Percentiles rank a stretch among this genome's conserved stretches.
Conservation (phyloP, 2,113 vertebrate species). For the Cynocephalus volans region DNA sequence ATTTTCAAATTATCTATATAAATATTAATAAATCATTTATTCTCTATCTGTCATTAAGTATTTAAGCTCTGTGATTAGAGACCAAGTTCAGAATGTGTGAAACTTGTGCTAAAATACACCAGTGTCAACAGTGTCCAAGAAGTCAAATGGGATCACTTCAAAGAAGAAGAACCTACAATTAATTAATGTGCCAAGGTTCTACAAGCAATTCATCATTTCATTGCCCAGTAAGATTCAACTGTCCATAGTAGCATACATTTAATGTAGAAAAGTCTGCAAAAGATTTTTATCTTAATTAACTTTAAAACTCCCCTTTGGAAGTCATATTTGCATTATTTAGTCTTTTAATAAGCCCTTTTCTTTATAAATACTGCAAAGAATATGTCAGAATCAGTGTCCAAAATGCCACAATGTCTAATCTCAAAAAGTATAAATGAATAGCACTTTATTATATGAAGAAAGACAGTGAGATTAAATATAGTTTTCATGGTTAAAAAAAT, state of each 20-base stretch:
- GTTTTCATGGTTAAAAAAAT: background rate
- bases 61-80: background rate
- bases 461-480: background rate
- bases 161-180: background rate
- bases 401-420: background rate
- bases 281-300: slow-evolving; percentile 14
- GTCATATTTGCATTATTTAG: background rate
- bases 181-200: slow-evolving; percentile 9
- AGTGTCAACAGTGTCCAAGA: background rate
- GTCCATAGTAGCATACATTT: background rate
- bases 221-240: background rate
- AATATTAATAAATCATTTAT: background rate
- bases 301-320: slow-evolving; percentile 28
- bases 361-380: slow-evolving; percentile 31
- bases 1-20: background rate
- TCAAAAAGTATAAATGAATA: slow-evolving; percentile 21
- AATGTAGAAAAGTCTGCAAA: background rate
- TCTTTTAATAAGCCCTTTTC: slow-evolving; percentile 6
- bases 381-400: background rate
- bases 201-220: background rate
- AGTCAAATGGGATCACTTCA: slow-evolving; percentile 24
- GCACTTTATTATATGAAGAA: slow-evolving; percentile 48
- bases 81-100: slow-evolving; percentile 34
- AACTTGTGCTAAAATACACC: slow-evolving; percentile 23
- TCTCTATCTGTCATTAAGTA: background rate